Conservation (phyloP, 2,797 vertebrate genomes). For the Tadarida brasiliensis region DNA sequence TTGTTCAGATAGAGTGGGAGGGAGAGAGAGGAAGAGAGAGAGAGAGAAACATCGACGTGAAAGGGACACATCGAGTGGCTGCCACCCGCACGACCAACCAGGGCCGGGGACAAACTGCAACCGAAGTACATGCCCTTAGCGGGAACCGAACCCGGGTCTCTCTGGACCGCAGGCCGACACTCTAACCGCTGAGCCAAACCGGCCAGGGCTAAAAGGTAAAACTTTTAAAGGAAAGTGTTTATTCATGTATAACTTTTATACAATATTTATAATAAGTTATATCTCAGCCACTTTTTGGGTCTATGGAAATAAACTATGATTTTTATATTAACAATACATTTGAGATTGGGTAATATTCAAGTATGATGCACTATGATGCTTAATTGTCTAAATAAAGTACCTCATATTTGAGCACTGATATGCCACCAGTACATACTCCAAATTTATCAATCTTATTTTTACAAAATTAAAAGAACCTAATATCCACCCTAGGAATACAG, state of each 20-base stretch:
- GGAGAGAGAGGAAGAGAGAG: too few relatives aligned
- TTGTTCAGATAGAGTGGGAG: too few relatives aligned
- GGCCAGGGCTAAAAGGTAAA: not conserved
- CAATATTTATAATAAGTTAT: not conserved
- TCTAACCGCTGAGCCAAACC: too few relatives aligned
- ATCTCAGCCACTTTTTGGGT: not conserved
- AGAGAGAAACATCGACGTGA: too few relatives aligned
- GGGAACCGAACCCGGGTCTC: too few relatives aligned
- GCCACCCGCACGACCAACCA: too few relatives aligned
- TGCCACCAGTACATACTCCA: not conserved
- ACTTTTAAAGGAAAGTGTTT: not conserved
- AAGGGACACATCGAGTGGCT: too few relatives aligned
- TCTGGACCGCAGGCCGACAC: too few relatives aligned
- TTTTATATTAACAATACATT: slow-evolving; percentile 38
- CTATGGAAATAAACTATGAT: slow-evolving; percentile 14
- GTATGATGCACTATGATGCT: not conserved
- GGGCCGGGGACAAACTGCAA: too few relatives aligned
- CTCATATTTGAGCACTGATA: not conserved
- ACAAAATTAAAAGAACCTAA: not conserved
- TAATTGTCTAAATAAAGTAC: slow-evolving; percentile 36
- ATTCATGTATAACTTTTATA: not conserved
- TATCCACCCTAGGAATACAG: not conserved
- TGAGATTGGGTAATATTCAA: not conserved
- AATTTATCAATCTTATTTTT: slow-evolving; percentile 24
- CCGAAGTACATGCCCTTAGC: too few relatives aligned